phyloP scores from a whole-genome alignment of 2,888 invertebrate species.

The Erebia palarica region DNA sequence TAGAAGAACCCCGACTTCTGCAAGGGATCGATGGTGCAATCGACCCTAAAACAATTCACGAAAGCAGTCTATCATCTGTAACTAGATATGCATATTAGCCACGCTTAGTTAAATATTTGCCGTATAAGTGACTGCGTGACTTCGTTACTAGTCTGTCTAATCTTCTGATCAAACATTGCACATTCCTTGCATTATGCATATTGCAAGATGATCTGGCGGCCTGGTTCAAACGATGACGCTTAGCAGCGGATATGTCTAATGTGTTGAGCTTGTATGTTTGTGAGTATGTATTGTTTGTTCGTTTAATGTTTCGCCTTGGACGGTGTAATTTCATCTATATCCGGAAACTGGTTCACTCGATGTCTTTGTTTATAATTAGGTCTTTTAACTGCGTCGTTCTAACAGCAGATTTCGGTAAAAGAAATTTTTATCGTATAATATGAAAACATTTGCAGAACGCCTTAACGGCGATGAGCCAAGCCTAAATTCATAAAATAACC shows the following conservation, averaged over 20 bases:
- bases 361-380: neutral
- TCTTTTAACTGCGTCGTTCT: too few relatives aligned
- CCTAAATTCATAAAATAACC: too few relatives aligned
- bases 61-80: too few relatives aligned
- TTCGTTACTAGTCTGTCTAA: neutral
- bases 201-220: neutral
- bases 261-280: neutral
- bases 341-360: neutral
- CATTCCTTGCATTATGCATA: neutral
- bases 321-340: neutral
- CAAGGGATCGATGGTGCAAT: too few relatives aligned
- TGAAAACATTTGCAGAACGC: too few relatives aligned
- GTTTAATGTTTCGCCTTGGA: neutral
- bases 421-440: too few relatives aligned
- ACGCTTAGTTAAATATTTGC: neutral
- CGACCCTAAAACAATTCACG: too few relatives aligned
- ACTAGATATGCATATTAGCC: neutral
- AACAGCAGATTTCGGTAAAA: too few relatives aligned
- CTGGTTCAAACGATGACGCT: neutral
- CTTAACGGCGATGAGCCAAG: too few relatives aligned
- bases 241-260: conserved; percentile 1
- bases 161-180: neutral
- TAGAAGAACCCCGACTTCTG: too few relatives aligned
- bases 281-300: neutral
- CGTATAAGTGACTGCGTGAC: neutral